These are phyloP conservation scores for Muricea muricata DNA, from an alignment of 92 coral and sea anemone species.

Conservation along the genomic window DNA sequence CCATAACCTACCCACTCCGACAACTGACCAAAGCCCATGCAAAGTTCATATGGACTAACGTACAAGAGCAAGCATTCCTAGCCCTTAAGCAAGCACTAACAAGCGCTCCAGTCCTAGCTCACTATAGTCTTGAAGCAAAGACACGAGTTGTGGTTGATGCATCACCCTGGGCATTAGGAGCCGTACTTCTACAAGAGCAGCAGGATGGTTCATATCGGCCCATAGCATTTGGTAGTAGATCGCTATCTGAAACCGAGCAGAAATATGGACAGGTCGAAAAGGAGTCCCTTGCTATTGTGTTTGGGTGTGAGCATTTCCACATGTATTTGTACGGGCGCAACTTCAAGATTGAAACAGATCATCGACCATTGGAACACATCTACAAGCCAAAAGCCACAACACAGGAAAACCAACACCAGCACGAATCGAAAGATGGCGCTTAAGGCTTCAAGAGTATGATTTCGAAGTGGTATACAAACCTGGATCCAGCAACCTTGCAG, in stretches of 20 bases:
- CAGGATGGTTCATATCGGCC: slow-evolving; percentile 37
- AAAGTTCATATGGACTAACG: slow-evolving; percentile 42
- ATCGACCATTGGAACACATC: slow-evolving; percentile 53
- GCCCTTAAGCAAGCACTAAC: slow-evolving; percentile 31
- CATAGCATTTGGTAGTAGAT: slow-evolving; percentile 50
- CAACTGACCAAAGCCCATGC: slow-evolving; percentile 47
- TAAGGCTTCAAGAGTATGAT: slow-evolving; percentile 65
- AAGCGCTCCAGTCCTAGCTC: slow-evolving; percentile 58
- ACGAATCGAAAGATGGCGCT: slow-evolving; percentile 53
- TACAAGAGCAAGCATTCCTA: slow-evolving; percentile 36
- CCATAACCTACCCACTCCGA: slow-evolving; percentile 42
- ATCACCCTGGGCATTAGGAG: slow-evolving; percentile 62
- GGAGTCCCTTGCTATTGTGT: not conserved
- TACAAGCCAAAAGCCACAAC: slow-evolving; percentile 40
- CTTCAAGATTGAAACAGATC: slow-evolving; percentile 64
- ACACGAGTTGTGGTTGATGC: slow-evolving; percentile 51
- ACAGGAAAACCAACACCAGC: slow-evolving; percentile 53
- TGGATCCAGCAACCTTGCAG: slow-evolving; percentile 50
- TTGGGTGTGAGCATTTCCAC: slow-evolving; percentile 65
- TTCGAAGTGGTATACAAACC: slow-evolving; percentile 58
- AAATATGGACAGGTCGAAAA: not conserved
- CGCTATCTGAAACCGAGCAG: slow-evolving; percentile 53
- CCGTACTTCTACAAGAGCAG: slow-evolving; percentile 54
- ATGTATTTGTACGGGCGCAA: not conserved
- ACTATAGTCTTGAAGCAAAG: slow-evolving; percentile 51